Evolutionary conservation across 2,888 invertebrate species (phyloP).

Genomic region (Sthenelais limicola): DNA sequence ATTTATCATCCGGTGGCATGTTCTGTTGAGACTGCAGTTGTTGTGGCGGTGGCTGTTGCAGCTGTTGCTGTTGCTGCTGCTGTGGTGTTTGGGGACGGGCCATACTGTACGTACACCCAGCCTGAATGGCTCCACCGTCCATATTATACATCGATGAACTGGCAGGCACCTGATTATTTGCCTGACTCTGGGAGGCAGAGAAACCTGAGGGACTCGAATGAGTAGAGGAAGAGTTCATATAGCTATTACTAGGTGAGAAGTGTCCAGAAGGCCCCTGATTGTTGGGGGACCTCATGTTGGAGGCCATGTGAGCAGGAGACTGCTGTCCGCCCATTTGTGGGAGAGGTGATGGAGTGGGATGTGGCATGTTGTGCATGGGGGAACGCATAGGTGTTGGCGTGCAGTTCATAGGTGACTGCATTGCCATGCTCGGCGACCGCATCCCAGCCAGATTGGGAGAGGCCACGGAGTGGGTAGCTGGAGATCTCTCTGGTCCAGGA

Average conservation of each 20-base stretch:
- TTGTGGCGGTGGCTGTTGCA: constrained; percentile 5
- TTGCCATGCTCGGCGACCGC: constrained; percentile 55
- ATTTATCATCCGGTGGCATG: constrained; percentile 23
- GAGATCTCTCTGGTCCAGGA: constrained; percentile 18
- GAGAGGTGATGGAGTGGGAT: constrained; percentile 32
- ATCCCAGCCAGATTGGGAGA: constrained; percentile 51
- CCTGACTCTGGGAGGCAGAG: constrained; percentile 5
- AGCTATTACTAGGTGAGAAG: constrained; percentile 32
- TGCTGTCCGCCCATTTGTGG: constrained; percentile 28
- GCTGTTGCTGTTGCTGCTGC: constrained; percentile 24
- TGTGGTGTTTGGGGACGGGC: constrained; percentile 10
- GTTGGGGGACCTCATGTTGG: constrained; percentile 33
- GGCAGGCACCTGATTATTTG: constrained; percentile 44
- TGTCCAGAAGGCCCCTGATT: constrained; percentile 26
- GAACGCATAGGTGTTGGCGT: constrained; percentile 53
- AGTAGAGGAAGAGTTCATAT: constrained; percentile 35
- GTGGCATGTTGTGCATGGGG: constrained; percentile 49
- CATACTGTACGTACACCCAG: constrained; percentile 6
- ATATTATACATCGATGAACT: constrained; percentile 23
- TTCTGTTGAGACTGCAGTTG: constrained; percentile 37
- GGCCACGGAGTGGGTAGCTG: constrained; percentile 22
- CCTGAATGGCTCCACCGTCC: constrained; percentile 1
- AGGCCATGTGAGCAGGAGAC: constrained; percentile 21
- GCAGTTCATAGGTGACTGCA: constrained; percentile 36
- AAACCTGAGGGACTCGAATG: constrained; percentile 39